These are phyloP conservation scores for Amaurobius ferox DNA, from an alignment of 2,888 invertebrate species.

Conservation along the genomic window DNA sequence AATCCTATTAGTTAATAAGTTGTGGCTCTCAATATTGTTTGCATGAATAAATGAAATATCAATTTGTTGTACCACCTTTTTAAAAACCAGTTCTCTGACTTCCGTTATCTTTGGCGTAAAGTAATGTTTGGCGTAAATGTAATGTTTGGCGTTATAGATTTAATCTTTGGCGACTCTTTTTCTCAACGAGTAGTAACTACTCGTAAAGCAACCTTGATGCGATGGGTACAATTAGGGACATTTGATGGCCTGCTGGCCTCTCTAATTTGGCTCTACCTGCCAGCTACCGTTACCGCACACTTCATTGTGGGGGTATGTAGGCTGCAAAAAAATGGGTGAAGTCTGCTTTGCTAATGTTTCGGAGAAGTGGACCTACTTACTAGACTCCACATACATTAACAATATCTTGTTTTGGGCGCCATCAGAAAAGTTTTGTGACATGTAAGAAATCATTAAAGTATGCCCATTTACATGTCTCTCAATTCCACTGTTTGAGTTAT, in stretches of 20 bases:
- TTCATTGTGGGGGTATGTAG: constrained; percentile 34
- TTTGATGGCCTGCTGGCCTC: constrained; percentile 21
- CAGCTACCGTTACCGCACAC: constrained; percentile 39
- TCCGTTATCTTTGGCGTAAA: no score
- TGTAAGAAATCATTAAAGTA: constrained; percentile 22
- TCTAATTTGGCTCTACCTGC: constrained; percentile 41
- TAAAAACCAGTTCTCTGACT: no score
- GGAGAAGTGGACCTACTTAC: not conserved
- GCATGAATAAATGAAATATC: no score
- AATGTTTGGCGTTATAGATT: no score
- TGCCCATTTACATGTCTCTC: not conserved
- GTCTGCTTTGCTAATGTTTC: constrained; percentile 39
- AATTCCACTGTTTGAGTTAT: no score
- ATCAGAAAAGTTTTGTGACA: not conserved
- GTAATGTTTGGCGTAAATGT: no score
- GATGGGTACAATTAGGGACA: constrained; percentile 36
- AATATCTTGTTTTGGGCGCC: constrained; percentile 22
- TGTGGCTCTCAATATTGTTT: no score
- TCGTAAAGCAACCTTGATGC: constrained; percentile 12
- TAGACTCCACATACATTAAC: constrained; percentile 23
- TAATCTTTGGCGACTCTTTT: no score
- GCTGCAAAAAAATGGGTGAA: constrained; percentile 24
- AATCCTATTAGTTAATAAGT: no score
- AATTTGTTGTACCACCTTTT: no score
- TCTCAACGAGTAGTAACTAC: no score